Base-by-base conservation (phyloP, 2,797 vertebrate genomes). In the Pseudomugil tenellus region DNA sequence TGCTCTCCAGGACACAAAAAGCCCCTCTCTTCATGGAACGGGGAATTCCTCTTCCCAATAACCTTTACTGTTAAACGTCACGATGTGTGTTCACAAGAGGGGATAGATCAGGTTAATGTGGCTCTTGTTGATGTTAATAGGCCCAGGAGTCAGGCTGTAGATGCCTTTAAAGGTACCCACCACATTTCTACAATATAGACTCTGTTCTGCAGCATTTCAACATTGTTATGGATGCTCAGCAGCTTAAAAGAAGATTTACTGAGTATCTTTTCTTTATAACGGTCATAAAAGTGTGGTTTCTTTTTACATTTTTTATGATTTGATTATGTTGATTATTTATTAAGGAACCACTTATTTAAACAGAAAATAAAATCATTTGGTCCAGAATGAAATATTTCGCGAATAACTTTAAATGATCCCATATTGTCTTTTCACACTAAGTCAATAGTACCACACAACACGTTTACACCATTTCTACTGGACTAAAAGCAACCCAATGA, bases 21-120 rank as follows among this genome's bases (percentile, higher is more conserved):
- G 28, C 26, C 52, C 37, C 58, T 73, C 77, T 86, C 73, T 81
- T 69, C 55, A 17, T 4, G 10, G 53, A 62, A n/a, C 0, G 52
- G n/a, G 84, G 68, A 87, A 85, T 87, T 83, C 79, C 80, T 87
- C 74, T 6, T 67, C 63, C 89, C 88, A 90, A 88, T 87, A 72
- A 84, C 59, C 75, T 71, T 63, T 19, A 77, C 63, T 91, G 82
- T 90, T 79, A 25, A 64, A 64, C 7, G 12, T 68, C 29, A 65
- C 7, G 63, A 63, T 63, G 68, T 7, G 1, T 67, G 75, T 46
- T 46, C 74, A 9, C 31, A 75, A 8, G 19, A 46, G 64, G 57
- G 25, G 54, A 57, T 57, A 39, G 76, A 76, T 83, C 79, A 37
- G 72, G 72, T 83, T 72, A 53, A 57, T 29, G 2, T 69, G 63